These are phyloP conservation scores for Melipona quadrifasciata DNA, from an alignment of 1,140 invertebrate species.

Conservation along the genomic window DNA sequence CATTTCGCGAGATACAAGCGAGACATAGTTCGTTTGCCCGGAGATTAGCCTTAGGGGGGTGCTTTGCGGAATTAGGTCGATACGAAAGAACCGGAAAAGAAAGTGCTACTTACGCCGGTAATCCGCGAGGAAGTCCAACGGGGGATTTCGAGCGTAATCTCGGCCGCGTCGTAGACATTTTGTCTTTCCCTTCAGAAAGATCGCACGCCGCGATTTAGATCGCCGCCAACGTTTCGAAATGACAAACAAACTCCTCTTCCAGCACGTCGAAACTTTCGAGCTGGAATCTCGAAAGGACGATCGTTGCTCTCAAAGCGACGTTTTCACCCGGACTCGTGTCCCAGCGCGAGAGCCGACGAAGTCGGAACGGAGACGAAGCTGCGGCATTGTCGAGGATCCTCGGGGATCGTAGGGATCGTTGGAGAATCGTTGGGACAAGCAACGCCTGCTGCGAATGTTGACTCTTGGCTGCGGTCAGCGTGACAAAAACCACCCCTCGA, in stretches of 20 bases:
- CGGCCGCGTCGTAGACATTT: constrained; percentile 22
- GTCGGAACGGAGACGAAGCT: not conserved
- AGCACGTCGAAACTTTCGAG: not conserved
- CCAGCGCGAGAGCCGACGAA: constrained; percentile 8
- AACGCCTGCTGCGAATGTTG: constrained; percentile 74
- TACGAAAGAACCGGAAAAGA: not conserved
- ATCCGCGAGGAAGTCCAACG: not conserved
- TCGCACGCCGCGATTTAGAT: constrained; percentile 63
- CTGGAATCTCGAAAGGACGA: not conserved
- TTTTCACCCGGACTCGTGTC: not conserved
- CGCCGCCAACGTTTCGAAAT: constrained; percentile 15
- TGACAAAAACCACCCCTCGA: constrained; percentile 76
- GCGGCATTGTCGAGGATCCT: constrained; percentile 45
- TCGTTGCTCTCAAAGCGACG: no score
- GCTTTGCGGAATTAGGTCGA: not conserved
- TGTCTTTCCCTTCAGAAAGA: constrained; percentile 13
- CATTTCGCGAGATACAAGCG: no score
- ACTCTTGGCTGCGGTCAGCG: constrained; percentile 75
- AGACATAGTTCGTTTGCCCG: no score
- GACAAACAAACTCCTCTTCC: not conserved
- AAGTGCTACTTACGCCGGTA: constrained; percentile 33
- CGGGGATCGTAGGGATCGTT: constrained; percentile 51
- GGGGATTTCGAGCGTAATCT: constrained; percentile 55
- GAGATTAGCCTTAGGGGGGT: no score
- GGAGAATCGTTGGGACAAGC: constrained; percentile 49